A percentile compares a stretch with the other conserved stretches of the same genome.
These are phyloP conservation scores for Helicorthomorpha holstii DNA, from an alignment of 1,140 invertebrate species.

Conservation along the genomic window DNA sequence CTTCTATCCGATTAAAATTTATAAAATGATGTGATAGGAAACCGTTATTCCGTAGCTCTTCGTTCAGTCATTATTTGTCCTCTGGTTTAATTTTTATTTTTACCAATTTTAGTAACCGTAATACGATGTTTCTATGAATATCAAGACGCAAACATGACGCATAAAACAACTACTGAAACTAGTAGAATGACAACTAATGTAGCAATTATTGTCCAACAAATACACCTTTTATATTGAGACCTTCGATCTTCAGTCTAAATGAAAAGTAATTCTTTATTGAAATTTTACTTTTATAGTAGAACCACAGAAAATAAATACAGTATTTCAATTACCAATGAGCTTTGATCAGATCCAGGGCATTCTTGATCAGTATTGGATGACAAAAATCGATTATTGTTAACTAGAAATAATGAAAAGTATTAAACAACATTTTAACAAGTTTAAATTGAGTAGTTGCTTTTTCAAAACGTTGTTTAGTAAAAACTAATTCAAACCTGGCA, in stretches of 20 bases:
- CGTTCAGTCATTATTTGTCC: no score
- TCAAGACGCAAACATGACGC: conserved; percentile 2
- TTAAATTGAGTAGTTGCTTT: no score
- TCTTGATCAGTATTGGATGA: conserved; percentile 1
- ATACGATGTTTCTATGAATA: no score
- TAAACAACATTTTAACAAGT: not conserved
- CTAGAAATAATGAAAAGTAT: not conserved
- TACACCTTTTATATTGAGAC: conserved; percentile 8
- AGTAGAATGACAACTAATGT: conserved; percentile 10
- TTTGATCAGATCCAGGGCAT: not conserved
- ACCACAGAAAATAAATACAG: not conserved
- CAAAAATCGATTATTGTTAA: conserved; percentile 1
- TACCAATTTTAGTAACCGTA: no score
- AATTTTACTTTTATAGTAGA: no score
- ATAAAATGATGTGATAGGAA: no score
- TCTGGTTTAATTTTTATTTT: no score
- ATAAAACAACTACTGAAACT: conserved; percentile 11
- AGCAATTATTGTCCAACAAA: conserved; percentile 10
- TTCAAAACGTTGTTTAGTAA: no score
- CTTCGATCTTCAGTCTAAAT: conserved; percentile 10
- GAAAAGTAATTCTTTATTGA: no score
- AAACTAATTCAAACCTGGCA: not conserved
- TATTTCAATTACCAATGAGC: conserved; percentile 8
- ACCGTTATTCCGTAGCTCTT: no score
- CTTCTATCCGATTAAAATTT: no score